Evolutionary conservation across 2,797 vertebrate species (phyloP), one percentile per base, ranked within the genome.

Genomic region (Spinus pinus): DNA sequence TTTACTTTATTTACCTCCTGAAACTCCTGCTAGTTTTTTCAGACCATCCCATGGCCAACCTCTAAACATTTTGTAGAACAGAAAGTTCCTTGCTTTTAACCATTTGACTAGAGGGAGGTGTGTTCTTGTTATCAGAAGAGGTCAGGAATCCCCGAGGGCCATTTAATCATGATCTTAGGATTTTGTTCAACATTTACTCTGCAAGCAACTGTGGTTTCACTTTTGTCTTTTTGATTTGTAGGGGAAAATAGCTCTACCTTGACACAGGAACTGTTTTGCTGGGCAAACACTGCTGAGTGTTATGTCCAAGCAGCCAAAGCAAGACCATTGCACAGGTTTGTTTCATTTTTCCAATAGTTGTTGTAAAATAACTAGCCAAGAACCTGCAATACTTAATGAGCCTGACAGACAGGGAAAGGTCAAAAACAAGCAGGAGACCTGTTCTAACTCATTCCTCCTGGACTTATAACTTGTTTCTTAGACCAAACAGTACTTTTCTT

Each of bases 391-490:
- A 50, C 37, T 88, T 95, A 94, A 91, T 42, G 85, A 94, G 89
- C 67, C 85, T 94, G 94, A 91, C 85, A 64, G 85, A 91, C 92
- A 95, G 39, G 30, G 80, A 91, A 87, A 93, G 81, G 89, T 75
- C 42, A 64, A 69, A 71, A 93, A 49, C 47, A 49, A 90, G 65
- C 37, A 64, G 78, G 70, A 92, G 92, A 84, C 64, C 95, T 95
- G 91, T 90, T 92, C 79, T 93, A 82, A 86, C 81, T 93, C 88
- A 77, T 94, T 95, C 73, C 46, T 94, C 60, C 78, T 89, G 62
- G 54, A 94, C 85, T 94, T 94, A 60, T 46, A 86, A 74, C 90
- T 94, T 77, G 93, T 94, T 96, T 74, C 92, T 94, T 69, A 86
- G 88, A 93, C 91, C 84, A 54, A 95, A 53, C 44, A 88, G 77